Conservation (phyloP, 2,113 vertebrate genomes). For the Atractosteus spatula region DNA sequence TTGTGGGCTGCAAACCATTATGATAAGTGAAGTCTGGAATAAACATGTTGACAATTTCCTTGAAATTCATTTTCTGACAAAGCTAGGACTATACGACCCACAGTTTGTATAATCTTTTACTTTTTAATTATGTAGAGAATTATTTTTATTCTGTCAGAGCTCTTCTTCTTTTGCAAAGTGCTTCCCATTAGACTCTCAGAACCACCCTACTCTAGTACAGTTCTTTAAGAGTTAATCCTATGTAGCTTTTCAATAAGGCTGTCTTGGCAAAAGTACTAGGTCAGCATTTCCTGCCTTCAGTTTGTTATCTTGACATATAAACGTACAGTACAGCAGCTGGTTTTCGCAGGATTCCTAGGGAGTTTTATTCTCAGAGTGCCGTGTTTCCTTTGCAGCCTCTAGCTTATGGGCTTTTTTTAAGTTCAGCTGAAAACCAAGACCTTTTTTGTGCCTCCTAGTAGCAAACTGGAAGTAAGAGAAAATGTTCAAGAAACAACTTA, state of each 20-base stretch:
- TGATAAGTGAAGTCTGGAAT: too few relatives aligned
- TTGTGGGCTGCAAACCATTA: too few relatives aligned
- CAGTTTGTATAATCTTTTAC: too few relatives aligned
- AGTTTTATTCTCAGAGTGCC: conserved; percentile 56
- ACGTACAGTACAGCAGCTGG: conserved; percentile 55
- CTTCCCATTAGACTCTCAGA: too few relatives aligned
- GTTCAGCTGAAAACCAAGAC: conserved; percentile 30
- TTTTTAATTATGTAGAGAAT: too few relatives aligned
- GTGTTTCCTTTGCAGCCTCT: conserved; percentile 60
- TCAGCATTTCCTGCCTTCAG: conserved; percentile 73
- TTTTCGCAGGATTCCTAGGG: conserved; percentile 53
- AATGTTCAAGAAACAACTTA: neutral
- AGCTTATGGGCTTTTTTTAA: conserved; percentile 33
- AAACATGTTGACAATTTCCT: too few relatives aligned
- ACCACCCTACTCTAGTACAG: too few relatives aligned
- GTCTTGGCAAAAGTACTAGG: conserved; percentile 46
- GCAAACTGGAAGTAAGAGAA: conserved; percentile 43
- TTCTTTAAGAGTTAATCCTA: too few relatives aligned
- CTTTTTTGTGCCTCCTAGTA: conserved; percentile 57
- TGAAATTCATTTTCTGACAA: too few relatives aligned
- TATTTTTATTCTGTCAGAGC: too few relatives aligned
- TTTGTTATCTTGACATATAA: conserved; percentile 59
- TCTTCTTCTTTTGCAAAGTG: too few relatives aligned
- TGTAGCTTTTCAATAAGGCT: conserved; percentile 33
- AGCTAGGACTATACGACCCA: too few relatives aligned